Conservation (phyloP, 2,113 vertebrate genomes). For the Neoarius graeffei region DNA sequence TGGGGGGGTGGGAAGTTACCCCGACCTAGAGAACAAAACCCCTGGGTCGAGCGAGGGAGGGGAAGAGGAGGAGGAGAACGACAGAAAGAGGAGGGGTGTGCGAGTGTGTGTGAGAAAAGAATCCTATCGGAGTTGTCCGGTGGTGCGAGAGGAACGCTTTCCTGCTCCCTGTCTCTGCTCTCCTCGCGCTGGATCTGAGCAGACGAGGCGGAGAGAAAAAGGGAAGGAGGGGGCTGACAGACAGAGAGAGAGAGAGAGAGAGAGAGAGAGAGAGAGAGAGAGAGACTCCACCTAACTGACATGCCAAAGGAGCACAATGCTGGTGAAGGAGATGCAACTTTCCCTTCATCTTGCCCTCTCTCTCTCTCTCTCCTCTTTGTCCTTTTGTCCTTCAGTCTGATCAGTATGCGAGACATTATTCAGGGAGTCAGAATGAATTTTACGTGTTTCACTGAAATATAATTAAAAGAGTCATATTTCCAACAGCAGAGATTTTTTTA, state of each 20-base stretch:
- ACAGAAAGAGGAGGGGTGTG: constrained; percentile 17
- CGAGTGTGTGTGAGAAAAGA: constrained; percentile 31
- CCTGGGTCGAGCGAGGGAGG: constrained; percentile 44
- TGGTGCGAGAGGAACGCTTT: neutral
- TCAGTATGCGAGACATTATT: constrained; percentile 1
- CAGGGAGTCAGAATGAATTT: neutral
- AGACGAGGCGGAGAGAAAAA: constrained; percentile 20
- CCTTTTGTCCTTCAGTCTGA: constrained; percentile 64
- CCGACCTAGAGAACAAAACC: constrained; percentile 63
- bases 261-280: neutral
- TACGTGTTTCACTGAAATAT: neutral
- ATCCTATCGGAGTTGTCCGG: constrained; percentile 24
- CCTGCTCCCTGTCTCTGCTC: constrained; percentile 17
- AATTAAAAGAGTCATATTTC: neutral
- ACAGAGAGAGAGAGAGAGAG: neutral
- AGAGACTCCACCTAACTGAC: constrained; percentile 24
- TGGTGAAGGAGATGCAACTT: constrained; percentile 8
- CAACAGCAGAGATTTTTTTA: neutral
- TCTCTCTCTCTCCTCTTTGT: constrained; percentile 53
- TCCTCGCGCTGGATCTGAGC: constrained; percentile 16
- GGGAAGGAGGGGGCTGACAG: constrained; percentile 42
- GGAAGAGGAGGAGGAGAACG: neutral
- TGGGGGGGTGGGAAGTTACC: constrained; percentile 60
- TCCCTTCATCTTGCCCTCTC: constrained; percentile 21
- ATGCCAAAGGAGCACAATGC: constrained; percentile 31